Percentiles rank a stretch among this genome's conserved stretches.
Evolutionary conservation across 2,113 vertebrate species (phyloP).

Genomic region (Monarcha castaneiventris): DNA sequence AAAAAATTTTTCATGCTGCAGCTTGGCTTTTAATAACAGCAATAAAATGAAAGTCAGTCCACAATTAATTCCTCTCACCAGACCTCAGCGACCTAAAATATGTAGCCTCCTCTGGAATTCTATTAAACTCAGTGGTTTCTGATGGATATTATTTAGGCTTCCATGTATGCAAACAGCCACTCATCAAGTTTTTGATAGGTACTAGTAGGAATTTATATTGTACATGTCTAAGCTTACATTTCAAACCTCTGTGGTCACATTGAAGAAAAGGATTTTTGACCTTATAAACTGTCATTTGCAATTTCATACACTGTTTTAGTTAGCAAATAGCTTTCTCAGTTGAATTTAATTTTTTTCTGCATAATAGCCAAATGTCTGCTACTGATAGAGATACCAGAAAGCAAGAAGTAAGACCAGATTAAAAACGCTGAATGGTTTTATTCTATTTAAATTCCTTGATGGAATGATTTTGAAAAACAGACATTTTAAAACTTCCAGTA

Average conservation of each 20-base stretch:
- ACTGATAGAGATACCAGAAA: not conserved
- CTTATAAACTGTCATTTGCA: not conserved
- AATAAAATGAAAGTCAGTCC: constrained; percentile 1
- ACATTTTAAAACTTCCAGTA: not conserved
- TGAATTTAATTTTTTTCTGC: not conserved
- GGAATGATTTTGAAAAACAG: not conserved
- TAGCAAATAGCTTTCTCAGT: not conserved
- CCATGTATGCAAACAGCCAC: not conserved
- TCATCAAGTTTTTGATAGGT: not conserved
- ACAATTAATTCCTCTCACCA: constrained; percentile 12
- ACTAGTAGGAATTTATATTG: not conserved
- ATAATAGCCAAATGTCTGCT: not conserved
- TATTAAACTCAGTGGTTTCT: constrained; percentile 6
- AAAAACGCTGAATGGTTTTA: not conserved
- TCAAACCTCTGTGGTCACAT: not conserved
- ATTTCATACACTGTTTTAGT: not conserved
- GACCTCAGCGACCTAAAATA: constrained; percentile 5
- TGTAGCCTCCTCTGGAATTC: not conserved
- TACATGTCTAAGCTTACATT: not conserved
- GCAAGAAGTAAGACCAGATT: not conserved
- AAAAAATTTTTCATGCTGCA: constrained; percentile 2
- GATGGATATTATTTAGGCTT: not conserved
- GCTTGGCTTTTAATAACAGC: constrained; percentile 23
- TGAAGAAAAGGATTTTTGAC: not conserved
- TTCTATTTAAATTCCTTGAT: not conserved